Conservation (phyloP, 2,888 invertebrate species). For the Biston stratarius region DNA sequence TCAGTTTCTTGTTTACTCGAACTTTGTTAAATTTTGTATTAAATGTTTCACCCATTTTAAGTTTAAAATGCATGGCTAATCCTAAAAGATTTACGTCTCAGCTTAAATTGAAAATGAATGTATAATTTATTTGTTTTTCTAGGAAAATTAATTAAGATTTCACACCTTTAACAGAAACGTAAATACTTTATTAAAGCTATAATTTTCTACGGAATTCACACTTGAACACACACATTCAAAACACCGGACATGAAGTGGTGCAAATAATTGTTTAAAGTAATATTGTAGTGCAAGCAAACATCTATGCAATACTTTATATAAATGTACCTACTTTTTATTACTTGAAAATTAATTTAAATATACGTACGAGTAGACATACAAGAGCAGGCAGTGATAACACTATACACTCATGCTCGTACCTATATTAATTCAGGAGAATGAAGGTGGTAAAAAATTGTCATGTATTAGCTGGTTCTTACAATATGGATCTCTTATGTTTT, state of each 20-base stretch:
- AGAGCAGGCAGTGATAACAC: too few relatives aligned
- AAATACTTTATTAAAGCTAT: background rate
- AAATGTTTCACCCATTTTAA: conserved; percentile 11
- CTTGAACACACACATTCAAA: background rate
- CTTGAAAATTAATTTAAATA: too few relatives aligned
- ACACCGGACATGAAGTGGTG: background rate
- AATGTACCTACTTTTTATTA: too few relatives aligned
- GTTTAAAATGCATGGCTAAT: conserved; percentile 9
- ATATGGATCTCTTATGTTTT: background rate
- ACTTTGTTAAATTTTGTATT: background rate
- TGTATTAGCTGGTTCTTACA: too few relatives aligned
- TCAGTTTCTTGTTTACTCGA: background rate
- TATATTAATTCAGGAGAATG: too few relatives aligned
- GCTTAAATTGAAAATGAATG: conserved; percentile 19
- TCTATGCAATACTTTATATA: too few relatives aligned
- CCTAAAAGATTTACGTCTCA: conserved; percentile 16
- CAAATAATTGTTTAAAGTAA: too few relatives aligned
- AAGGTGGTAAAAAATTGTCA: too few relatives aligned
- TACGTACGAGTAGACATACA: too few relatives aligned
- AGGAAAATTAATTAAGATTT: conserved; percentile 23
- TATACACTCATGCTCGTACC: too few relatives aligned
- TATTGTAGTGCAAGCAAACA: too few relatives aligned
- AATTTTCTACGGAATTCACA: background rate
- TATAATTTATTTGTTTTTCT: conserved; percentile 13
- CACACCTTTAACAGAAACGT: conserved; percentile 1